Evolutionary conservation across 64 coral and sea anemone species (phyloP).

Genomic region (Astreopora myriophthalma): DNA sequence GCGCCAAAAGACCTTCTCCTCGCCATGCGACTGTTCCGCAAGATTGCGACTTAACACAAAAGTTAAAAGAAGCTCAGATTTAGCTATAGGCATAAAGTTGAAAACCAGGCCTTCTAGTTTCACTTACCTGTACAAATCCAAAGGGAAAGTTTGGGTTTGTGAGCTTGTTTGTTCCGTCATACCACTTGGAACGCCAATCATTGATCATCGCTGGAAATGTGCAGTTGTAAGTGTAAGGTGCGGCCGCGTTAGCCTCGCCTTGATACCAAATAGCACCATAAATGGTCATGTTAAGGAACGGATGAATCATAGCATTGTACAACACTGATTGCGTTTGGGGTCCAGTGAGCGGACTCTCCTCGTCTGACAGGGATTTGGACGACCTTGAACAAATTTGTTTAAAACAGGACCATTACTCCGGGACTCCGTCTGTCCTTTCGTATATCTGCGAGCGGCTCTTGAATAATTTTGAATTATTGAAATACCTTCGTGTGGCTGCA

Average conservation of each 20-base stretch:
- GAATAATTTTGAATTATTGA: no score
- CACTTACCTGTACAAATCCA: constrained; percentile 93
- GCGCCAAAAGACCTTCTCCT: no score
- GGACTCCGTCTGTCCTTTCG: no score
- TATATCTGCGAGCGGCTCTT: no score
- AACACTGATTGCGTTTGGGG: constrained; percentile 67
- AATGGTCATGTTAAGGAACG: constrained; percentile 98
- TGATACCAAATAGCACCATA: constrained; percentile 99
- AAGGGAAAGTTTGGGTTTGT: constrained; percentile 88
- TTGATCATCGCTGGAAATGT: constrained; percentile 99
- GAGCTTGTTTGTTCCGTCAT: constrained; percentile 61
- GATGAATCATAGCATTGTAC: constrained; percentile 96
- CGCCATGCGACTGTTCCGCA: no score
- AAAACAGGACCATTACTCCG: no score
- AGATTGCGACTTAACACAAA: no score
- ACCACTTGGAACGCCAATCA: constrained; percentile 97
- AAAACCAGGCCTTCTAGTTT: no score
- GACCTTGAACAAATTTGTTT: not conserved
- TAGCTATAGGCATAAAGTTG: no score
- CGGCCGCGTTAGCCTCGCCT: constrained; percentile 76
- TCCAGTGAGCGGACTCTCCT: not conserved
- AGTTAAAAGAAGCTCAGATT: not conserved
- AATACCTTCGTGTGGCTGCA: no score
- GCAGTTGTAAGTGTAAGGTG: constrained; percentile 85
- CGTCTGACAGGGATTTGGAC: not conserved